Conservation (phyloP, 2,888 invertebrate species). For the Galerucella calmariensis region DNA sequence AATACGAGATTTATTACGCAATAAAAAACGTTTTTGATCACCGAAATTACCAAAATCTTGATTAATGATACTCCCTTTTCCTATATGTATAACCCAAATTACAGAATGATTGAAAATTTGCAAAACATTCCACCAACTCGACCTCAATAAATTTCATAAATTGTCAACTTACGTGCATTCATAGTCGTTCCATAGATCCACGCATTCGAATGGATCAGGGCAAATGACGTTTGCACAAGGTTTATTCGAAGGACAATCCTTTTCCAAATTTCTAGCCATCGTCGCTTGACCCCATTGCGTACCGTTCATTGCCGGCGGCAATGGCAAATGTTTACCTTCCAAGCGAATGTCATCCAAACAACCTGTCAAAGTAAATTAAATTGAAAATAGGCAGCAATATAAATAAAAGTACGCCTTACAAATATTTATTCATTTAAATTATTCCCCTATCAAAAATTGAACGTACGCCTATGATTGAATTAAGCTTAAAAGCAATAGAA, state of each 20-base stretch:
- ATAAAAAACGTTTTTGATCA: neutral
- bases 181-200: slow-evolving; percentile 97
- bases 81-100: neutral
- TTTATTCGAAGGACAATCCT: slow-evolving; percentile 93
- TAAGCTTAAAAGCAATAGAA: too few relatives aligned
- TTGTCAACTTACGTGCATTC: slow-evolving; percentile 92
- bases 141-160: neutral
- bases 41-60: neutral
- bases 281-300: slow-evolving; percentile 96
- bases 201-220: slow-evolving; percentile 92
- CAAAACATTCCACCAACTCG: neutral
- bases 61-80: neutral
- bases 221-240: slow-evolving; percentile 96
- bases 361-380: slow-evolving; percentile 64
- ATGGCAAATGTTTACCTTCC: slow-evolving; percentile 93
- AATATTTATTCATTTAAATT: too few relatives aligned
- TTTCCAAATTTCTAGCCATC: slow-evolving; percentile 90
- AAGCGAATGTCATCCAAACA: slow-evolving; percentile 87
- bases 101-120: slow-evolving; percentile 1
- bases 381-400: neutral
- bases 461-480: too few relatives aligned
- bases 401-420: too few relatives aligned
- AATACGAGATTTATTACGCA: neutral
- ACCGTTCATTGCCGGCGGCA: slow-evolving; percentile 94
- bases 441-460: too few relatives aligned